Base-by-base conservation (phyloP, 2,797 vertebrate species). In the Crypturellus tataupa region DNA sequence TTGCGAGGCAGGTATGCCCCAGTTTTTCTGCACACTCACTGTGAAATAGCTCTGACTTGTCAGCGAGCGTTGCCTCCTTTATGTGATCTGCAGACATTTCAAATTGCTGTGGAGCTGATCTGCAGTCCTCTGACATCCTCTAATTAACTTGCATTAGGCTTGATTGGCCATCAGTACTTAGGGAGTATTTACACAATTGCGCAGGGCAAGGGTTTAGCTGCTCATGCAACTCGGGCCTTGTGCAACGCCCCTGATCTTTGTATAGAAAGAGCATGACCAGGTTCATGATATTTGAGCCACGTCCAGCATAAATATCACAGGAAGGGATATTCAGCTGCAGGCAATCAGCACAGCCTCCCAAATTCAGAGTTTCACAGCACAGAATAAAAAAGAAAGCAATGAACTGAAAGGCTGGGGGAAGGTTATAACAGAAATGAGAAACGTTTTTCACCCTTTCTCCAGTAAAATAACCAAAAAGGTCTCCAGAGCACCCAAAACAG, bases 1-100 rank as follows among this genome's bases (percentile, higher is more conserved):
- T 58, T 67, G 35, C 56, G 42, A 39, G 78, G 46, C 19, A 17
- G 78, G 33, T 18, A 39, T 1, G 2, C 15, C 29, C 42, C 68
- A 39, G 72, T 59, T 92, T 24, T 51, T 53, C 75, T 31, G 23
- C 37, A 58, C 42, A 2, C 0, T 3, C 19, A 4, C 47, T 77
- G 69, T 42, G 75, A 80, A 88, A 60, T 56, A 79, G 25, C 44
- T 35, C 23, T 55, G 42, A 1, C 31, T 8, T 20, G 5, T 56
- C 78, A 95, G 29, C 27, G 80, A 19, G 75, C 77, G n/a, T 40
- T 85, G 83, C 70, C 79, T 46, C n/a, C 49, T 82, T 82, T 75
- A 29, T 75, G 8, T 58, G 68, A 65, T 44, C 56, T 87, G 42
- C 53, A 62, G 44, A 63, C 78, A 53, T 79, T 85, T 90, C 77